Evolutionary conservation across 2,888 invertebrate genomes (phyloP).

Genomic region (Tachystola acroxantha): DNA sequence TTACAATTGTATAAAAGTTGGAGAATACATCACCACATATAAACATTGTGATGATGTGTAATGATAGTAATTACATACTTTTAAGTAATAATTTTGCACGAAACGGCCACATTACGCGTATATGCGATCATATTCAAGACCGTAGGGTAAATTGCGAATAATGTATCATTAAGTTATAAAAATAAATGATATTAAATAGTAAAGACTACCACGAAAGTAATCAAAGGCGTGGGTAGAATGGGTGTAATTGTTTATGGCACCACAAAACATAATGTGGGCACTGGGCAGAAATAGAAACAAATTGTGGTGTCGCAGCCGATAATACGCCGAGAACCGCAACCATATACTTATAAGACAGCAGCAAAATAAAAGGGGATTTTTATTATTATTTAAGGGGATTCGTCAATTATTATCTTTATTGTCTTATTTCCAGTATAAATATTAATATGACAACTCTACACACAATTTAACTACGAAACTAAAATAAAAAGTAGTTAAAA

Average conservation of each 20-base stretch:
- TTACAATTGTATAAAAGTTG: conserved; percentile 15
- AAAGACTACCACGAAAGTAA: conserved; percentile 37
- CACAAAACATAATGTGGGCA: conserved; percentile 49
- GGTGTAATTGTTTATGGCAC: conserved; percentile 51
- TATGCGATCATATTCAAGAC: conserved; percentile 16
- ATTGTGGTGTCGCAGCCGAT: conserved; percentile 56
- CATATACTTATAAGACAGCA: conserved; percentile 4
- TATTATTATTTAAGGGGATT: too few species aligned
- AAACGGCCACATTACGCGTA: conserved; percentile 12
- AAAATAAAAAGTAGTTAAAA: too few species aligned
- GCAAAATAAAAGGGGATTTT: background rate
- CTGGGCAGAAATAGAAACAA: conserved; percentile 57
- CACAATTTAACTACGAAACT: too few species aligned
- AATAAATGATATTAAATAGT: conserved; percentile 34
- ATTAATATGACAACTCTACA: too few species aligned
- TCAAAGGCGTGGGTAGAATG: conserved; percentile 39
- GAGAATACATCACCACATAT: conserved; percentile 12
- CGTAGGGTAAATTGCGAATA: conserved; percentile 20
- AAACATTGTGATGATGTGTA: conserved; percentile 14
- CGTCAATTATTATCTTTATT: too few species aligned
- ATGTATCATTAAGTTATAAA: conserved; percentile 46
- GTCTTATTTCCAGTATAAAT: too few species aligned
- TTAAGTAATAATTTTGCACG: conserved; percentile 11
- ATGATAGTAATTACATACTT: conserved; percentile 12
- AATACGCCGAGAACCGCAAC: conserved; percentile 48